These are phyloP conservation scores for Antheraea yamamai DNA, from an alignment of 2,888 invertebrate species.

Conservation along the genomic window DNA sequence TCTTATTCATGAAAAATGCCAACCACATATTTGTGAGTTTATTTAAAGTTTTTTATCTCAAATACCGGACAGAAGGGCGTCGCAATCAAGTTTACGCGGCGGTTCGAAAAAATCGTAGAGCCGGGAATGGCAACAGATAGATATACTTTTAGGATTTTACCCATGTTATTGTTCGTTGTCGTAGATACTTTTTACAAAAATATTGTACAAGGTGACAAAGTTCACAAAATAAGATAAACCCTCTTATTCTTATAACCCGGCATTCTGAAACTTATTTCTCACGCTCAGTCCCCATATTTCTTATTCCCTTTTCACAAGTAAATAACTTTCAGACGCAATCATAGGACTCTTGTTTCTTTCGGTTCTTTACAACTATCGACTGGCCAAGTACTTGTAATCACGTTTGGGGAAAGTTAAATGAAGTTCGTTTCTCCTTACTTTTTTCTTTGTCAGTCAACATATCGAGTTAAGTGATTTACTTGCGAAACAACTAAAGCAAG, in stretches of 20 bases:
- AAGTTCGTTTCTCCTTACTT: neutral
- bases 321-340: constrained; percentile 7
- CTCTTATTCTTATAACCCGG: neutral
- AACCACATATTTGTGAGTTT: too few species aligned
- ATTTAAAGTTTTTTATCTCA: too few species aligned
- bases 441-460: neutral
- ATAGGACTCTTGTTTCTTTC: constrained; percentile 12
- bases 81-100: too few species aligned
- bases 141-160: too few species aligned
- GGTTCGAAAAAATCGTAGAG: too few species aligned
- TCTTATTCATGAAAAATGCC: too few species aligned
- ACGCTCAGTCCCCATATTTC: neutral
- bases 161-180: too few species aligned
- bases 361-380: constrained; percentile 8
- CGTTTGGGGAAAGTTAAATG: constrained; percentile 11
- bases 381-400: constrained; percentile 12
- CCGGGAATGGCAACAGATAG: too few species aligned
- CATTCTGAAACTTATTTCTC: neutral
- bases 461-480: constrained; percentile 1
- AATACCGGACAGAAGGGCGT: too few species aligned
- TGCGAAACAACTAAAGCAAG: neutral
- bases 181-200: too few species aligned
- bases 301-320: neutral
- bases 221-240: neutral
- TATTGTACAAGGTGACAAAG: neutral